phyloP scores from a whole-genome alignment of 2,797 vertebrate genomes.

The Girardinus metallicus region DNA sequence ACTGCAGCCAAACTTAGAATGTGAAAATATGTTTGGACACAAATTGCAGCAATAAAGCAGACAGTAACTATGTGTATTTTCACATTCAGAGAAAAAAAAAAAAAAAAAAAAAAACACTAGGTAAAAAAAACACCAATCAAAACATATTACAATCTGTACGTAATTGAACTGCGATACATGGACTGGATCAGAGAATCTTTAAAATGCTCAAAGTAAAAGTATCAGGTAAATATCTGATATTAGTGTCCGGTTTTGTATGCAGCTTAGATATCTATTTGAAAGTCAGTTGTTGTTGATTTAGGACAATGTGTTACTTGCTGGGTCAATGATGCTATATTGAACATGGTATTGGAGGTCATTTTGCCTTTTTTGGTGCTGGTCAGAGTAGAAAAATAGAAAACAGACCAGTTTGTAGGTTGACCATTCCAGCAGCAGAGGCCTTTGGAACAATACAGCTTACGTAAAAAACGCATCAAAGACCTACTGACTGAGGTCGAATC shows the following conservation, averaged over 20 bases:
- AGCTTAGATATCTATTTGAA: not conserved
- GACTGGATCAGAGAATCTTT: not conserved
- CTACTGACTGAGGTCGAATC: conserved; percentile 40
- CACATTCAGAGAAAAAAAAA: not conserved
- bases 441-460: not conserved
- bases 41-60: not conserved
- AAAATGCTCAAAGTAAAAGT: not conserved
- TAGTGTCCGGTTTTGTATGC: not conserved
- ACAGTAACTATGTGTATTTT: not conserved
- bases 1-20: not conserved
- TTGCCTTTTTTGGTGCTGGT: too few species aligned
- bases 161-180: not conserved
- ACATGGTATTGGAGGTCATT: not conserved
- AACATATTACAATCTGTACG: not conserved
- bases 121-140: not conserved
- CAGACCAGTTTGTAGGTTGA: not conserved
- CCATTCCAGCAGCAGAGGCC: not conserved
- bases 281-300: not conserved
- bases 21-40: not conserved
- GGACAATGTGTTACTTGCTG: not conserved
- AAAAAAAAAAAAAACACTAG: not conserved
- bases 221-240: not conserved
- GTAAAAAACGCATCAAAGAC: conserved; percentile 7
- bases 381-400: not conserved
- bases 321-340: not conserved